Percentiles rank a stretch among this genome's conserved stretches.
These are phyloP conservation scores for Rhinogobio ventralis DNA, from an alignment of 2,797 vertebrate genomes.

Conservation along the genomic window DNA sequence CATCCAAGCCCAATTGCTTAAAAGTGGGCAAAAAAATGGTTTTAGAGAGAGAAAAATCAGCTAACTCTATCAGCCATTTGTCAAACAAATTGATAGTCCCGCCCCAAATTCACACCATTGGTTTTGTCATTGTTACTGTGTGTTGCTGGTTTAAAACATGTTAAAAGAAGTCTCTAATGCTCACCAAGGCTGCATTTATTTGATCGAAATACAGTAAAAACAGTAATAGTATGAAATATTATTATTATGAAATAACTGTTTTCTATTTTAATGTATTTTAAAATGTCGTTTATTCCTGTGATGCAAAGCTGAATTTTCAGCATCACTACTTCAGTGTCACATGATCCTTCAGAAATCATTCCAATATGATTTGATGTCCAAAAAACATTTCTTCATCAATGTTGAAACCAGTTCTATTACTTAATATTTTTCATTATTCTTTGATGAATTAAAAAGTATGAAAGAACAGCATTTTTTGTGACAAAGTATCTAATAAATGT, in stretches of 20 bases:
- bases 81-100: neutral
- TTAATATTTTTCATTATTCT: neutral
- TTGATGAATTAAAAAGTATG: neutral
- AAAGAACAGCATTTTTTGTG: no score
- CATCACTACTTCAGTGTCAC: neutral
- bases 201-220: neutral
- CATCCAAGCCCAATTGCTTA: neutral
- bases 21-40: neutral
- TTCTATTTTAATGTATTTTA: neutral
- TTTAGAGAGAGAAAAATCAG: no score
- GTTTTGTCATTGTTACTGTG: neutral
- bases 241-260: neutral
- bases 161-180: neutral
- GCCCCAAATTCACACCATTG: neutral
- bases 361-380: neutral
- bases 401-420: neutral
- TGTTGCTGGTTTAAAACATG: neutral
- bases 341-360: neutral
- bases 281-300: neutral
- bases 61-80: neutral
- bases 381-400: neutral
- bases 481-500: neutral
- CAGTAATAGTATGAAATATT: neutral
- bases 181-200: neutral
- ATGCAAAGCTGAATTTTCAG: neutral